phyloP scores from a whole-genome alignment of 2,888 invertebrate genomes.

The Dryococelus australis region DNA sequence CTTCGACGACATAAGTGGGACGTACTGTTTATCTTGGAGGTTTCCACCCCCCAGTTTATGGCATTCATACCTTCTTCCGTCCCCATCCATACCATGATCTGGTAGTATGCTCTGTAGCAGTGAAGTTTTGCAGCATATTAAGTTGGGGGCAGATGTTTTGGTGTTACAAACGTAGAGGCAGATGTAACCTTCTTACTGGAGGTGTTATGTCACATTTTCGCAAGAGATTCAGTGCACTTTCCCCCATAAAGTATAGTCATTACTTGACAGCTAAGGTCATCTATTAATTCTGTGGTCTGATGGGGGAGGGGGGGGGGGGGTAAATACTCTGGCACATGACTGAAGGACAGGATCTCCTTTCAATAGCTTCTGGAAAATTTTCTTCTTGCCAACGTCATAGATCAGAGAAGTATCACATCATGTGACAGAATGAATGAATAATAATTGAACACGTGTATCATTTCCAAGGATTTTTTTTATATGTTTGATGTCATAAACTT shows the following conservation, averaged over 20 bases:
- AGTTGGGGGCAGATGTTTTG: neutral
- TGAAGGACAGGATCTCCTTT: neutral
- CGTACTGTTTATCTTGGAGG: neutral
- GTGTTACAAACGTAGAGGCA: neutral
- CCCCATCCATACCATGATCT: constrained; percentile 10
- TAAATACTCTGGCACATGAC: neutral
- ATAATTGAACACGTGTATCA: neutral
- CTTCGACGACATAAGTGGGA: neutral
- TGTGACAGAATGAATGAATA: neutral
- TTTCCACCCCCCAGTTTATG: neutral
- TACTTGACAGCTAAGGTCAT: neutral
- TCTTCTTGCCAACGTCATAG: neutral
- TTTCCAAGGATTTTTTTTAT: neutral
- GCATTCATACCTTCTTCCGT: neutral
- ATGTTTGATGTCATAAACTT: neutral
- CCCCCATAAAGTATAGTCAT: neutral
- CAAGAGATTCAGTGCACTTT: neutral
- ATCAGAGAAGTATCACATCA: neutral
- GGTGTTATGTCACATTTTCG: neutral
- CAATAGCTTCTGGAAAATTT: neutral
- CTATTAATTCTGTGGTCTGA: neutral
- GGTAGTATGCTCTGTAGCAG: neutral
- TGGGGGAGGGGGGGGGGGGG: no score
- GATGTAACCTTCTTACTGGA: neutral
- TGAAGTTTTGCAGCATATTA: neutral